These are phyloP conservation scores for Pangasianodon gigas DNA, from an alignment of 2,113 vertebrate genomes.

Conservation along the genomic window DNA sequence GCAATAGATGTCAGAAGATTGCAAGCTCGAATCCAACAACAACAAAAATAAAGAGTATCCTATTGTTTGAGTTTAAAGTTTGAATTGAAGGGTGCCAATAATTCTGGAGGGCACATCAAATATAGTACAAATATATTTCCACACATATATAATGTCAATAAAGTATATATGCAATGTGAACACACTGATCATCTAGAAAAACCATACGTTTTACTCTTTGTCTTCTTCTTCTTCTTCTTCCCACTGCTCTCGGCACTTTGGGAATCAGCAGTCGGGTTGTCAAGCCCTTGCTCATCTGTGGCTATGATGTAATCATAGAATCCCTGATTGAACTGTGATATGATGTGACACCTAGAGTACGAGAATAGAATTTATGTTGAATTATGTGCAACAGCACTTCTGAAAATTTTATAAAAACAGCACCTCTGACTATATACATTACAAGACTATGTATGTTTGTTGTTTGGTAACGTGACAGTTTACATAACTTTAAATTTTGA, in stretches of 20 bases:
- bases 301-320: conserved; percentile 91
- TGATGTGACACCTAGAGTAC: conserved; percentile 84
- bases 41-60: neutral
- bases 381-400: neutral
- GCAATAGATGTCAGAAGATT: neutral
- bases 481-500: too few species aligned
- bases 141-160: neutral
- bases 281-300: conserved; percentile 80
- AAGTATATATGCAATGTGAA: neutral
- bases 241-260: conserved; percentile 49
- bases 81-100: neutral
- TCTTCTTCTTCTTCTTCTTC: conserved; percentile 65
- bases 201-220: conserved; percentile 60
- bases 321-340: conserved; percentile 90
- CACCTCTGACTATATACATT: neutral
- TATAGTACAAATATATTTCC: neutral
- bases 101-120: neutral
- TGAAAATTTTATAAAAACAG: neutral
- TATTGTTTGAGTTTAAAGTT: neutral
- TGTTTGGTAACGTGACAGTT: too few species aligned
- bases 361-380: neutral
- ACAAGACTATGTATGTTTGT: too few species aligned
- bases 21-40: too few species aligned
- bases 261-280: conserved; percentile 30
- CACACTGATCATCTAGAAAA: neutral